Evolutionary conservation across 1,140 invertebrate genomes (phyloP).

Genomic region (Drosophila prosaltans): DNA sequence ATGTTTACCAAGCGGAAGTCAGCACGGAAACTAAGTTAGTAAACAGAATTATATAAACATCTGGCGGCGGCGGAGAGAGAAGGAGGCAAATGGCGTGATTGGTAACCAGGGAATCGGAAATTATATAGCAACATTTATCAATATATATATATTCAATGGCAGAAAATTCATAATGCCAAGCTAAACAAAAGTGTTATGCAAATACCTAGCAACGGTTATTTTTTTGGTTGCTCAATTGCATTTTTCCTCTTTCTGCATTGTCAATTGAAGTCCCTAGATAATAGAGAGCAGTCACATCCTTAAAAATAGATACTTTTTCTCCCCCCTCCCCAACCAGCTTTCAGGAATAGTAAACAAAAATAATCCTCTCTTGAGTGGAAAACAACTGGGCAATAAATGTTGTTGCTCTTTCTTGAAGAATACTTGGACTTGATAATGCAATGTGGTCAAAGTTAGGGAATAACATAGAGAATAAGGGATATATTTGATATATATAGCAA

Average conservation of each 20-base stretch:
- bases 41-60: conserved; percentile 17
- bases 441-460: too few species aligned
- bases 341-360: not conserved
- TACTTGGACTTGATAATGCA: too few species aligned
- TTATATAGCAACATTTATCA: not conserved
- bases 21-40: conserved; percentile 28
- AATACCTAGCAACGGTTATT: not conserved
- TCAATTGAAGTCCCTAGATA: not conserved
- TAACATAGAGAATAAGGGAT: too few species aligned
- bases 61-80: not conserved
- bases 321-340: too few species aligned
- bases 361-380: not conserved
- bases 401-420: not conserved
- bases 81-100: not conserved
- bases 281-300: not conserved
- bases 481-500: too few species aligned
- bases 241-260: conserved; percentile 4
- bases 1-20: conserved; percentile 34
- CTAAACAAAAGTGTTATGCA: not conserved
- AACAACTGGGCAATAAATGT: not conserved
- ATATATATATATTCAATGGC: not conserved
- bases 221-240: conserved; percentile 8
- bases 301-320: too few species aligned
- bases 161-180: conserved; percentile 1
- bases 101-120: not conserved